These are phyloP conservation scores for Thereuonema tuberculata DNA, from an alignment of 1,140 invertebrate species.

Conservation along the genomic window DNA sequence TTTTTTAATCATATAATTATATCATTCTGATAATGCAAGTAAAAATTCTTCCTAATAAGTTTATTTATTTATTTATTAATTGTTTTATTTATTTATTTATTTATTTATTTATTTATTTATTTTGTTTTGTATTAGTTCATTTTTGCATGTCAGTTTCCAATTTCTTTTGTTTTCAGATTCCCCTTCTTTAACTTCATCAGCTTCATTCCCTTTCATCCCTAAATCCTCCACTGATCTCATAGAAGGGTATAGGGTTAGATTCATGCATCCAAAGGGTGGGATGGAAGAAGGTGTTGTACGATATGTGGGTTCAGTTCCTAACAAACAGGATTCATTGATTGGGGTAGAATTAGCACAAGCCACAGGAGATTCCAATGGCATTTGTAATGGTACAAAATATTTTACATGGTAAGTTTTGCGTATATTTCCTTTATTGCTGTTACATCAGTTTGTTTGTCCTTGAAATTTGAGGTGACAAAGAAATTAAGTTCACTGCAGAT, in stretches of 20 bases:
- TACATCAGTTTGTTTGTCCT: too few relatives aligned
- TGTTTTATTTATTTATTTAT: neutral
- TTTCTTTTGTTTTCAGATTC: neutral
- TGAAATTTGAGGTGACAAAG: too few relatives aligned
- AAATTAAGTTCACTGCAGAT: too few relatives aligned
- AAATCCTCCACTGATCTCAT: neutral
- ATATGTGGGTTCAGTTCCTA: neutral
- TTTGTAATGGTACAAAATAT: neutral
- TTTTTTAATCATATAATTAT: neutral
- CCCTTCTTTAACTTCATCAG: too few relatives aligned
- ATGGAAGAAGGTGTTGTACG: neutral
- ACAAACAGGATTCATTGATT: neutral
- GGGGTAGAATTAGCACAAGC: neutral
- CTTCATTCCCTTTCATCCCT: neutral
- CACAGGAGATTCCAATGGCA: neutral
- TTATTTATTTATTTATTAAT: neutral
- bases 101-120: neutral
- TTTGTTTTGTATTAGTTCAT: neutral
- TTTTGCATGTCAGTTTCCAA: neutral
- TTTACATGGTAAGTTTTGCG: conserved; percentile 1
- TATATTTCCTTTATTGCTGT: too few relatives aligned
- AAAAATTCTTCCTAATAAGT: neutral
- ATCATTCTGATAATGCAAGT: neutral
- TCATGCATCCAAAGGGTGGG: neutral
- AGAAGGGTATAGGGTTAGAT: neutral